Conservation (phyloP, 2,888 invertebrate species). For the Fragum fragum region DNA sequence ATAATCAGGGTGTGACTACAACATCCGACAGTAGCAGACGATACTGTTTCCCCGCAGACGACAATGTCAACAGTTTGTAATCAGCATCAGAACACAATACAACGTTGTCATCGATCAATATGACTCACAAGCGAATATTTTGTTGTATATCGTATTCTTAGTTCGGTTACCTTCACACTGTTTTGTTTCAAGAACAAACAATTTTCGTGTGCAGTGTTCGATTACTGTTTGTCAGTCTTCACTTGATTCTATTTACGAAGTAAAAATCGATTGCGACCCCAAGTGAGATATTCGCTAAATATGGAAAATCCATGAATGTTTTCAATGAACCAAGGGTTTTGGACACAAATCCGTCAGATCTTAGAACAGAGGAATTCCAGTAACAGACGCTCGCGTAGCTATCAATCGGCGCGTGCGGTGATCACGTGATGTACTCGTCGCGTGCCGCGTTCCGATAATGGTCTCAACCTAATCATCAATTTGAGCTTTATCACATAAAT, state of each 20-base stretch:
- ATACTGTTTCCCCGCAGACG: background rate
- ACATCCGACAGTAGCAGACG: background rate
- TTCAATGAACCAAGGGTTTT: background rate
- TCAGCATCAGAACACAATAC: background rate
- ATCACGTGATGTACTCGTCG: no score
- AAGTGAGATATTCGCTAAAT: no score
- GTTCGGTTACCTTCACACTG: background rate
- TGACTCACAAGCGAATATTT: constrained; percentile 1
- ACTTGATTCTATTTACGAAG: no score
- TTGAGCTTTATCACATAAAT: no score
- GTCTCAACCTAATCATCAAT: no score
- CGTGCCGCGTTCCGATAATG: no score
- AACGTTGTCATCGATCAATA: background rate
- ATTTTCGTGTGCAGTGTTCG: background rate
- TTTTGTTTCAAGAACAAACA: background rate
- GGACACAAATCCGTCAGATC: constrained; percentile 3
- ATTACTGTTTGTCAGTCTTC: no score
- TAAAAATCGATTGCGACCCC: no score
- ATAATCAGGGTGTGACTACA: background rate
- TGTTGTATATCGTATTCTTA: background rate
- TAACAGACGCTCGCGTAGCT: background rate
- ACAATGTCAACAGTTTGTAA: constrained; percentile 10
- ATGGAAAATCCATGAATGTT: no score
- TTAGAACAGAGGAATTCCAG: background rate
- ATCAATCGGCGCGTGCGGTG: background rate